These are phyloP conservation scores for Pseudorasbora parva DNA, from an alignment of 2,113 vertebrate genomes.

Conservation along the genomic window DNA sequence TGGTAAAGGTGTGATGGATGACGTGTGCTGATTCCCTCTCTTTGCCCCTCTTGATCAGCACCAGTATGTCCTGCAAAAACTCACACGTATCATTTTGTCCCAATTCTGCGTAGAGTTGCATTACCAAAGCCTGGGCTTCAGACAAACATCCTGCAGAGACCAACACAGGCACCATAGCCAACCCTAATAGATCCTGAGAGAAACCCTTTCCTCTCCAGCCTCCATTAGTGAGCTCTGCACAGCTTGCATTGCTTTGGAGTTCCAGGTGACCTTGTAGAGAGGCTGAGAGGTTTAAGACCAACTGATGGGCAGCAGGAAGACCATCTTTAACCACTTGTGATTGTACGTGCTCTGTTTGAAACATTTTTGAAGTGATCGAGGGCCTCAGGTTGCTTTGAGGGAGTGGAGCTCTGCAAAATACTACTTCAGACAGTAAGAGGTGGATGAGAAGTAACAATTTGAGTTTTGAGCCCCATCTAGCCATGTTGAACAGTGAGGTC, in stretches of 20 bases:
- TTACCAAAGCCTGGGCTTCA: constrained; percentile 68
- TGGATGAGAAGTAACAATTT: constrained; percentile 73
- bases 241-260: constrained; percentile 70
- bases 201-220: constrained; percentile 68
- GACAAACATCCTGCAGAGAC: constrained; percentile 71
- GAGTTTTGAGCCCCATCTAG: constrained; percentile 64
- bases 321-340: neutral
- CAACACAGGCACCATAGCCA: constrained; percentile 79
- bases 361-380: neutral
- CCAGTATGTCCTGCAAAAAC: constrained; percentile 66
- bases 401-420: constrained; percentile 56
- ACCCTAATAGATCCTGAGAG: constrained; percentile 76
- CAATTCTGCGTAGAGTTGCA: constrained; percentile 68
- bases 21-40: neutral
- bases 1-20: neutral
- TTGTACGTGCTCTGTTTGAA: constrained; percentile 10
- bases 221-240: constrained; percentile 71
- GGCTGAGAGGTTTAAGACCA: constrained; percentile 47
- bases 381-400: constrained; percentile 29
- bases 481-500: constrained; percentile 25
- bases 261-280: constrained; percentile 63
- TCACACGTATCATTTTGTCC: constrained; percentile 68
- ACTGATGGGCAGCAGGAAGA: neutral
- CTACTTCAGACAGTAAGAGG: constrained; percentile 71
- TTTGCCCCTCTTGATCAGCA: constrained; percentile 25